Evolutionary conservation across 2,888 invertebrate genomes (phyloP).

Genomic region (Polylopha cassiicola): DNA sequence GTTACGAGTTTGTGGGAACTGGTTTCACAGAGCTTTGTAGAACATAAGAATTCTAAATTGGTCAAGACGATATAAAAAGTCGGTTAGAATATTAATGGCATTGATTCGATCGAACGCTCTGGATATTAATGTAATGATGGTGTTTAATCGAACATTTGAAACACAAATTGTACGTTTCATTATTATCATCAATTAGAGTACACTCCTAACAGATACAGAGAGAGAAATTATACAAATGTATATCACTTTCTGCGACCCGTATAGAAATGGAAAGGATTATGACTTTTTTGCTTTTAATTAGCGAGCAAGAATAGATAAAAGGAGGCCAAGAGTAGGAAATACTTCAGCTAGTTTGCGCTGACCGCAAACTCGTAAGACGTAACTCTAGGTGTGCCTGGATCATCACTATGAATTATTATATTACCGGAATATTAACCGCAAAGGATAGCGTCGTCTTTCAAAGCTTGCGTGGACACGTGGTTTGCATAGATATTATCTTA

Average conservation of each 20-base stretch:
- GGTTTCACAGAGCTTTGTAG: conserved; percentile 35
- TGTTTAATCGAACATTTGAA: conserved; percentile 3
- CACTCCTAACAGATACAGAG: no score
- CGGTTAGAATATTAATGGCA: conserved; percentile 40
- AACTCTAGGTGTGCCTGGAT: conserved; percentile 14
- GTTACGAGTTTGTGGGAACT: conserved; percentile 27
- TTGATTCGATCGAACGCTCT: conserved; percentile 25
- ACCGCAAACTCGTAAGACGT: not conserved
- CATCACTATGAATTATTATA: conserved; percentile 14
- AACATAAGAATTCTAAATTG: conserved; percentile 40
- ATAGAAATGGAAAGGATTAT: conserved; percentile 20
- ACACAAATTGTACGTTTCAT: conserved; percentile 7
- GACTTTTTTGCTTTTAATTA: conserved; percentile 18
- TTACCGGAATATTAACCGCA: conserved; percentile 15
- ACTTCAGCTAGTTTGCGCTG: conserved; percentile 8
- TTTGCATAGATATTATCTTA: conserved; percentile 7
- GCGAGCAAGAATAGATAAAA: conserved; percentile 1
- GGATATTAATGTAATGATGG: conserved; percentile 16
- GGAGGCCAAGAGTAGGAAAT: conserved; percentile 13
- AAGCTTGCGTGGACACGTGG: conserved; percentile 2
- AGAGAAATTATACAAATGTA: no score
- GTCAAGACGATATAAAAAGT: conserved; percentile 39
- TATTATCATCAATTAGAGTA: no score
- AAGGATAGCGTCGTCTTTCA: conserved; percentile 12
- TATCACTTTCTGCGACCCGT: conserved; percentile 15